Conservation (phyloP, 2,113 vertebrate genomes). For the Microcebus griseorufus region DNA sequence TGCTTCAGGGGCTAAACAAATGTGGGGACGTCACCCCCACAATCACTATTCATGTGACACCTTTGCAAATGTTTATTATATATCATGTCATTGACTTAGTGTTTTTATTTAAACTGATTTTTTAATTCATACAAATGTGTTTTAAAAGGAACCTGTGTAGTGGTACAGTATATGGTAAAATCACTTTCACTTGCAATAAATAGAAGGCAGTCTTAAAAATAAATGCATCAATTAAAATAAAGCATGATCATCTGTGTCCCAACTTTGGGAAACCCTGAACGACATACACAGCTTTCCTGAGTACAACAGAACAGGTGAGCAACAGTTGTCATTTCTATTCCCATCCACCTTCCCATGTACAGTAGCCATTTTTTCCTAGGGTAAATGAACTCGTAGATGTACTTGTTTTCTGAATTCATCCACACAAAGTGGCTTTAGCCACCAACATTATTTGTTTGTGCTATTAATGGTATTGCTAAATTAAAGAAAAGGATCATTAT, state of each 20-base stretch:
- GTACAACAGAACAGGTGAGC: too few relatives aligned
- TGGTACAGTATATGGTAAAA: not conserved
- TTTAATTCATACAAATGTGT: not conserved
- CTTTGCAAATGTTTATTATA: not conserved
- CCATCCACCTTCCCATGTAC: fast-evolving
- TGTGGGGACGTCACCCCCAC: fast-evolving
- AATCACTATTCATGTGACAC: fast-evolving
- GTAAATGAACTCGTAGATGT: not conserved
- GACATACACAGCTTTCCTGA: not conserved
- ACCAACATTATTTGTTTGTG: too few relatives aligned
- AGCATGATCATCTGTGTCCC: not conserved
- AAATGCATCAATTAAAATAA: not conserved
- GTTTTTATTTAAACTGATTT: not conserved
- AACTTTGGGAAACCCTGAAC: not conserved
- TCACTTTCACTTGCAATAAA: not conserved
- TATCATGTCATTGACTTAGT: too few relatives aligned
- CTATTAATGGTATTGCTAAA: not conserved
- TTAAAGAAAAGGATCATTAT: not conserved
- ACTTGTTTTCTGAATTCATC: not conserved
- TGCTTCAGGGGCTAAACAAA: too few relatives aligned
- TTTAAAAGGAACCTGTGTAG: not conserved
- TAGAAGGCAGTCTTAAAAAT: not conserved
- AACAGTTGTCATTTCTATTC: not conserved
- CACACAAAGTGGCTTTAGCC: not conserved
- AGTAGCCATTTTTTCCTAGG: not conserved